These are phyloP conservation scores for Chiloscyllium plagiosum DNA, from an alignment of 2,113 vertebrate genomes.

Conservation along the genomic window DNA sequence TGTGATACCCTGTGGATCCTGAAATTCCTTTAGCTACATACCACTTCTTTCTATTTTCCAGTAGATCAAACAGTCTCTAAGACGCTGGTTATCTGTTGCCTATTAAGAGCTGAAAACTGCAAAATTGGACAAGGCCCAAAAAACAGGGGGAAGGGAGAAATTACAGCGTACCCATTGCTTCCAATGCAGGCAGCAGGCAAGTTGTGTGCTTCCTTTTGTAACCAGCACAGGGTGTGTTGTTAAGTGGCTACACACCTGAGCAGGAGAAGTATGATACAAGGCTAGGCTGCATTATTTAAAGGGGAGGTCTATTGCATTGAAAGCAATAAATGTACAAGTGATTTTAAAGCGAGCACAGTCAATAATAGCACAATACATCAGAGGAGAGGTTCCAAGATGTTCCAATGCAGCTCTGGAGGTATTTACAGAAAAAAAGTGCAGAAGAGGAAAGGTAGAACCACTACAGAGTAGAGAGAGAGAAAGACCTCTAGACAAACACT, in stretches of 20 bases:
- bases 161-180: not conserved
- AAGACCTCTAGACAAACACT: not conserved
- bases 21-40: not conserved
- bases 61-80: slow-evolving; percentile 14
- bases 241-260: not conserved
- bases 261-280: too few species aligned
- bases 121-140: not conserved
- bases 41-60: not conserved
- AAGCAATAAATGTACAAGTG: not conserved
- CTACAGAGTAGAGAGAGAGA: not conserved
- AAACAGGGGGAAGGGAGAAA: not conserved
- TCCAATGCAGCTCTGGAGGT: not conserved
- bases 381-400: not conserved
- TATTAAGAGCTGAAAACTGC: not conserved
- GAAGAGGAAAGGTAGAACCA: not conserved
- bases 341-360: not conserved
- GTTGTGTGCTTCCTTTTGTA: not conserved
- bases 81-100: not conserved
- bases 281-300: not conserved
- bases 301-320: not conserved
- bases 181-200: not conserved
- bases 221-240: not conserved
- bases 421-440: not conserved
- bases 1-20: not conserved
- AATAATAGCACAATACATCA: not conserved